Percentiles rank a stretch among this genome's conserved stretches.
Conservation (phyloP, 1,140 invertebrate genomes). For the Drosophila navojoa region DNA sequence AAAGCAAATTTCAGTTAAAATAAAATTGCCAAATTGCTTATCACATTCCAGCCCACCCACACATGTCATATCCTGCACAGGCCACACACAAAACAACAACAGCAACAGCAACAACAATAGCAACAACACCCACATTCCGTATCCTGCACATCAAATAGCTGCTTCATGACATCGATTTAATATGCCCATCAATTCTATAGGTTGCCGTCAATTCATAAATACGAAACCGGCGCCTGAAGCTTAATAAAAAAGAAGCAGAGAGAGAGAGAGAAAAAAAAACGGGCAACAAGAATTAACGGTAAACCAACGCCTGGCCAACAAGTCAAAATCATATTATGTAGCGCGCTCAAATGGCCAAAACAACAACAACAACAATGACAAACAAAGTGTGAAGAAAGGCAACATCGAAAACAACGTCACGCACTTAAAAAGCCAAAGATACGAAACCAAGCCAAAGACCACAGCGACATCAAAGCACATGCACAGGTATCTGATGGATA, state of each 20-base stretch:
- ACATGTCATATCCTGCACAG: constrained; percentile 1
- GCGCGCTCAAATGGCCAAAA: constrained; percentile 15
- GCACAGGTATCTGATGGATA: constrained; percentile 72
- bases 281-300: constrained; percentile 23
- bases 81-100: neutral
- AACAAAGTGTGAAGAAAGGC: constrained; percentile 37
- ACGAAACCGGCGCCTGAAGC: constrained; percentile 29
- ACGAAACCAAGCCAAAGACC: neutral
- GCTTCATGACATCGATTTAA: constrained; percentile 43
- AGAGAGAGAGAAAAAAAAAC: constrained; percentile 1
- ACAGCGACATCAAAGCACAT: constrained; percentile 29
- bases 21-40: constrained; percentile 5
- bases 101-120: neutral
- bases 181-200: constrained; percentile 38
- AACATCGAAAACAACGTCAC: constrained; percentile 28
- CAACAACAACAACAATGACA: constrained; percentile 16
- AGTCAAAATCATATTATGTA: constrained; percentile 29
- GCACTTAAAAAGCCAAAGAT: constrained; percentile 35
- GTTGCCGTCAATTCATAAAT: constrained; percentile 36
- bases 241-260: constrained; percentile 1
- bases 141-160: constrained; percentile 9
- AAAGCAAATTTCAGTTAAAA: neutral
- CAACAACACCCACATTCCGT: constrained; percentile 2
- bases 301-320: constrained; percentile 26
- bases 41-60: neutral